phyloP scores from a whole-genome alignment of 2,888 invertebrate genomes.

The Piscicola geometra region DNA sequence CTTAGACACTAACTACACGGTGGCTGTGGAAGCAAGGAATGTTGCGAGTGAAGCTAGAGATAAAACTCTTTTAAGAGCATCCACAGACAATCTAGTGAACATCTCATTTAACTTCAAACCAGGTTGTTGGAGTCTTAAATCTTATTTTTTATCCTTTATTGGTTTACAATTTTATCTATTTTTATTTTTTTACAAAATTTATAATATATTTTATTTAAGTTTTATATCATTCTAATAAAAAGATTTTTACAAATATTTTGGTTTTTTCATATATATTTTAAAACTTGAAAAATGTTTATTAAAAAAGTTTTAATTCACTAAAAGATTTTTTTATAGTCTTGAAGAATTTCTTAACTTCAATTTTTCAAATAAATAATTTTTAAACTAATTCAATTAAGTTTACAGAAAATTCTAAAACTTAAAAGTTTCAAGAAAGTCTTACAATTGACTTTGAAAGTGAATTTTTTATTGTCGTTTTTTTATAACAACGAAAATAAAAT shows the following conservation, averaged over 20 bases:
- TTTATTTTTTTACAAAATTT: not conserved
- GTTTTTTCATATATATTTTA: not conserved
- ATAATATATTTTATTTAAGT: not conserved
- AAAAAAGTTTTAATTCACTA: not conserved
- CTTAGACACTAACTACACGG: not conserved
- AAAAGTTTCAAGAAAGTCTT: too few species aligned
- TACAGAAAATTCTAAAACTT: too few species aligned
- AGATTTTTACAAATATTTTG: too few species aligned
- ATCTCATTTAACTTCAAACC: slow-evolving; percentile 3
- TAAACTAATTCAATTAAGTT: too few species aligned
- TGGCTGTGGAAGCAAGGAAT: not conserved
- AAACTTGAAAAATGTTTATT: not conserved
- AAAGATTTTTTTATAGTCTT: not conserved
- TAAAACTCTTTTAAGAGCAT: not conserved
- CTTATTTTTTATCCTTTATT: not conserved
- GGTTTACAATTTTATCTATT: not conserved
- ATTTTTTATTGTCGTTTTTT: too few species aligned
- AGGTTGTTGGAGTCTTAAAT: not conserved
- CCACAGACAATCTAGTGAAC: not conserved
- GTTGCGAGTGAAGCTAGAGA: not conserved
- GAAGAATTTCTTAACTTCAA: not conserved
- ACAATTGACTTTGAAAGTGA: too few species aligned
- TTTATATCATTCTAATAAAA: too few species aligned
- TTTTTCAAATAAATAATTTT: not conserved
- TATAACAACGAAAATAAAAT: too few species aligned